Percentiles rank a stretch among this genome's conserved stretches.
Conservation (phyloP, 2,888 invertebrate genomes). For the Spilosoma lubricipeda region DNA sequence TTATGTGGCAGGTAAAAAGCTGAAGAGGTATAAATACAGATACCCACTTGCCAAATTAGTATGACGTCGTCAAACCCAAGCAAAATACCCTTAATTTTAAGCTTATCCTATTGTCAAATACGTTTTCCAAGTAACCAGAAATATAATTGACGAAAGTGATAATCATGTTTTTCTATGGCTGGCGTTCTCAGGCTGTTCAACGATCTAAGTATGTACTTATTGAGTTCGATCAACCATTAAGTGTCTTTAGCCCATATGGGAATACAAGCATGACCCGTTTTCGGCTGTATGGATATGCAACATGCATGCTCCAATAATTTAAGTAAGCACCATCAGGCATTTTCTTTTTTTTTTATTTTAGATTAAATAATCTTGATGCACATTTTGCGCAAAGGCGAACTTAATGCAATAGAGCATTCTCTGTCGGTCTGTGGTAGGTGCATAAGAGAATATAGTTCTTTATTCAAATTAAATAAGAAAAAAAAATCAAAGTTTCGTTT, state of each 20-base stretch:
- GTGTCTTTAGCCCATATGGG: slow-evolving; percentile 33
- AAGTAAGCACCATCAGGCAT: not conserved
- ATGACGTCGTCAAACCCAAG: not conserved
- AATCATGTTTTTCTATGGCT: not conserved
- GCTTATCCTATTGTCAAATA: too few relatives aligned
- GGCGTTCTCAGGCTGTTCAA: not conserved
- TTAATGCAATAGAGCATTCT: too few relatives aligned
- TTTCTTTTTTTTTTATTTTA: too few relatives aligned
- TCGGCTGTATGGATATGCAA: slow-evolving; percentile 21
- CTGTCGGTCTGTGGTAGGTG: too few relatives aligned
- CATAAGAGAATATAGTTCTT: too few relatives aligned
- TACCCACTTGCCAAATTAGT: not conserved
- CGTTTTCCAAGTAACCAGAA: too few relatives aligned
- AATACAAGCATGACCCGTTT: slow-evolving; percentile 36
- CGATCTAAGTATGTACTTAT: not conserved
- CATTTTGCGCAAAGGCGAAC: too few relatives aligned
- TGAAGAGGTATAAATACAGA: not conserved
- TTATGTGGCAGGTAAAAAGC: not conserved
- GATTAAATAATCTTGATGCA: too few relatives aligned
- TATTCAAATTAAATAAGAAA: not conserved
- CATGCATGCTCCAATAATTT: slow-evolving; percentile 6
- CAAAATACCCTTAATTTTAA: not conserved
- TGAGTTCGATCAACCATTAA: slow-evolving; percentile 41
- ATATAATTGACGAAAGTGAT: not conserved
- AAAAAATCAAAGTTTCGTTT: not conserved